Evolutionary conservation across 2,888 invertebrate genomes (phyloP), one percentile per base, ranked within the genome.

Genomic region (Caenorhabditis sp.): DNA sequence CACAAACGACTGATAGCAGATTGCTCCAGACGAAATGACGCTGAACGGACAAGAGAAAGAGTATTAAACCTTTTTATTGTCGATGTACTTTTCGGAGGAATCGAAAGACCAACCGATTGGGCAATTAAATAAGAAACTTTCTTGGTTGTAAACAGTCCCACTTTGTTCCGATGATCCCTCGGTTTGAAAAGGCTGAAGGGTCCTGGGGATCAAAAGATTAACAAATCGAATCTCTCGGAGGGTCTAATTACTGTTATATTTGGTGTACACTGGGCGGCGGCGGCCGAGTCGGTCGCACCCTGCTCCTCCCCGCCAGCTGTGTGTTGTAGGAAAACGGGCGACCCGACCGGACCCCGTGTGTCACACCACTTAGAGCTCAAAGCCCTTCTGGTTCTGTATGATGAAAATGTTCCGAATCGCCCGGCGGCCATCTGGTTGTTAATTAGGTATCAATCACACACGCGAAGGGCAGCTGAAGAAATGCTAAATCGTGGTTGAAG

Each of bases 221-320:
- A 71, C 26, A 24, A n/a, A 24, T n/a, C 51, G 22, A 11, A 40
- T 13, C 40, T 18, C 40, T 9, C n/a, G n/a, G 32, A 55, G 56
- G 44, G 64, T 64, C 71, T 47, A 72, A 64, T 64, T 64, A 56
- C 64, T 72, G 55, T 64, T 71, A 62, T 71, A 62, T 61, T 72
- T 72, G 56, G 28, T 47, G 40, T 37, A 37, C 60, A 60, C 60
- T 28, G 26, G 13, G 24, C 8, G 15, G 15, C 26, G 4, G 22
- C 26, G 32, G 32, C 32, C 32, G 32, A 9, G 32, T 56, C 37
- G 32, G 32, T 56, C 37, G 44, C 68, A 55, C 68, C 47, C 53
- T 53, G 28, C 55, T 24, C 51, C 55, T 28, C 24, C 47, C 22
- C 53, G 11, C 24, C 28, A 40, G 47, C 40, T 71, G 71, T 71